These are phyloP conservation scores for Triops cancriformis DNA, from an alignment of 1,140 invertebrate species.

Conservation along the genomic window DNA sequence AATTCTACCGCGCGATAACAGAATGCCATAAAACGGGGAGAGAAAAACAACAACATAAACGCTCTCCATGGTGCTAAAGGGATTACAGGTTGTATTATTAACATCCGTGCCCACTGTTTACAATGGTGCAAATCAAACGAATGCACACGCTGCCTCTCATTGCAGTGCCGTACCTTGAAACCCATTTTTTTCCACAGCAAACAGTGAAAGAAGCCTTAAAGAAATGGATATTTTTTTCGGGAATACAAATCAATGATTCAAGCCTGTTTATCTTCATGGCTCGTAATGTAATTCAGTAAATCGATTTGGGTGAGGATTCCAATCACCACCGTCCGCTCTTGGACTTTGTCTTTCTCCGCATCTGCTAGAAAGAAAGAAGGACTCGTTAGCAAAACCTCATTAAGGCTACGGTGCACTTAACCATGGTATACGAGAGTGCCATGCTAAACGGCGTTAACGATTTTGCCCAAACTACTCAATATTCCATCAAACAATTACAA, in stretches of 20 bases:
- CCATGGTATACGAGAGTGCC: no score
- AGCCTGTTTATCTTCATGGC: slow-evolving; percentile 32
- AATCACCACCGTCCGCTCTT: slow-evolving; percentile 46
- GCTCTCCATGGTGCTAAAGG: neutral
- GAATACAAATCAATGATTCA: neutral
- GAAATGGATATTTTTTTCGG: neutral
- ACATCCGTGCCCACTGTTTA: neutral
- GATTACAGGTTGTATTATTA: neutral
- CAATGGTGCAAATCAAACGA: neutral
- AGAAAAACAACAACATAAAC: neutral
- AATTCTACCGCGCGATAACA: neutral
- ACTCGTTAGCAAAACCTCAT: slow-evolving; percentile 15
- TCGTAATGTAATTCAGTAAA: slow-evolving; percentile 53
- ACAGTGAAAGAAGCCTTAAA: neutral
- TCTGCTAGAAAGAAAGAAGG: slow-evolving; percentile 23
- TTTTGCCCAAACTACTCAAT: no score
- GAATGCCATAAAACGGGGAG: neutral
- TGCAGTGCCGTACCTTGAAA: neutral
- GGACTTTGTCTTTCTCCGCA: slow-evolving; percentile 32
- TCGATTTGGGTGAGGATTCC: slow-evolving; percentile 57
- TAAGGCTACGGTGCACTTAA: no score
- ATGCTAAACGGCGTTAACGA: no score
- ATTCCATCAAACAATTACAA: no score
- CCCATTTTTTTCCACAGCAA: neutral
- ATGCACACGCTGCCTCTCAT: neutral